Evolutionary conservation across 2,113 vertebrate species (phyloP), one percentile per base, ranked within the genome.

Genomic region (Lepus timidus): DNA sequence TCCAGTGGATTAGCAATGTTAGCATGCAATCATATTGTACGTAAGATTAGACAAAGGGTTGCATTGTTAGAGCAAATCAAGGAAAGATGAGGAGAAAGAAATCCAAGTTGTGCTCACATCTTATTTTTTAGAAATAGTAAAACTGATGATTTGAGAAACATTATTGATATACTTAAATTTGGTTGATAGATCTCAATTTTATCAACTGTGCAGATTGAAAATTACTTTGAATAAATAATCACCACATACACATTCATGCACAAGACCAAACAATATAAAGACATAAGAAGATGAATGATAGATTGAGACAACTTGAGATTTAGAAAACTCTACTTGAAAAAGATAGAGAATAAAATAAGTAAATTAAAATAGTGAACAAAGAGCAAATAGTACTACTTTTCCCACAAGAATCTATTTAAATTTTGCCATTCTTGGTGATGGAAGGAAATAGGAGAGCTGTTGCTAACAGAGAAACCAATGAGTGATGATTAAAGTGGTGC

Each of bases 331-430:
- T 5, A n/a, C 29, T 19, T 74, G 17, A 52, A 74, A n/a, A 78
- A 90, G 36, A 65, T 22, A 80, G 8, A 67, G 31, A 52, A 31
- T 22, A 90, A 67, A 81, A 25, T 31, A 76, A 65, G 71, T 52
- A 36, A 80, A 52, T 84, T 78, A 62, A 85, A n/a, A 90, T 62
- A 85, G 64, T 71, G 52, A 90, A 19, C 14, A 64, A 62, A 85
- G 16, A 79, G 10, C n/a, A 85, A 49, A 71, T 64, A 20, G 6
- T 11, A 39, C 6, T n/a, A 52, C 70, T 85, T 52, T 52, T 6
- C 14, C 5, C 12, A 7, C 4, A 52, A 49, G 49, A 81, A 23
- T 36, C 14, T 68, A 65, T 70, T 64, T 86, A 82, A 39, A 51
- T 36, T 86, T 86, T 61, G 3, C 5, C 74, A 39, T 81, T 86